Evolutionary conservation across 2,113 vertebrate species (phyloP).

Genomic region (Otolemur garnettii): DNA sequence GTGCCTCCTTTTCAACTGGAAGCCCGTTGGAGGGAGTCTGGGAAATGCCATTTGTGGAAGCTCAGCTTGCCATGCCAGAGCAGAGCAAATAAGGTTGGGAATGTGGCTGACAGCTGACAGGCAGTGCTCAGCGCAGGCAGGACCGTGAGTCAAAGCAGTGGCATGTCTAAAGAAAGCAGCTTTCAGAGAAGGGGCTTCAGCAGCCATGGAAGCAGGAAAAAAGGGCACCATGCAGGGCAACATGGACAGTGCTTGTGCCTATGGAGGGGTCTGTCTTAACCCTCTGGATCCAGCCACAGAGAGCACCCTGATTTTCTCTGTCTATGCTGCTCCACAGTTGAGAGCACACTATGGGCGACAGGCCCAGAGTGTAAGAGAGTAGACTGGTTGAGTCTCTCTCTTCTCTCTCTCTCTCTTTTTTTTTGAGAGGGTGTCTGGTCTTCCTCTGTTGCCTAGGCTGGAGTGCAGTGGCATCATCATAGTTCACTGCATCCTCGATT

Average conservation of each 20-base stretch:
- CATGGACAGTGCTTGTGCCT: fast-evolving
- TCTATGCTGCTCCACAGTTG: no score
- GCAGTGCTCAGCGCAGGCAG: neutral
- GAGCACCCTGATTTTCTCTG: neutral
- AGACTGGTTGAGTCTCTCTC: no score
- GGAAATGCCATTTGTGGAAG: neutral
- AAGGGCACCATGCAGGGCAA: neutral
- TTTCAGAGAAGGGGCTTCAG: neutral
- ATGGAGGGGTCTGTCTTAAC: no score
- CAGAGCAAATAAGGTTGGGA: neutral
- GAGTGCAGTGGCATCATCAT: no score
- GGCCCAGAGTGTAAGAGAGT: neutral
- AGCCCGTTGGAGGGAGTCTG: neutral
- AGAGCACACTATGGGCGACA: neutral
- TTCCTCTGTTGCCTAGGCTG: no score
- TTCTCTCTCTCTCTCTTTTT: no score
- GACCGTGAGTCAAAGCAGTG: neutral
- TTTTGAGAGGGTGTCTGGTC: no score
- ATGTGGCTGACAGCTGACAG: neutral
- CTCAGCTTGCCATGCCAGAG: neutral
- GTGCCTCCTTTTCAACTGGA: neutral
- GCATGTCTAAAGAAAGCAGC: neutral
- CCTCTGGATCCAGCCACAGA: neutral
- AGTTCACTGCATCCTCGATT: no score
- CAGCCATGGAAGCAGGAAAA: neutral